A percentile compares a stretch with the other conserved stretches of the same genome.
Conservation (phyloP, 2,113 vertebrate genomes). For the Suricata suricatta region DNA sequence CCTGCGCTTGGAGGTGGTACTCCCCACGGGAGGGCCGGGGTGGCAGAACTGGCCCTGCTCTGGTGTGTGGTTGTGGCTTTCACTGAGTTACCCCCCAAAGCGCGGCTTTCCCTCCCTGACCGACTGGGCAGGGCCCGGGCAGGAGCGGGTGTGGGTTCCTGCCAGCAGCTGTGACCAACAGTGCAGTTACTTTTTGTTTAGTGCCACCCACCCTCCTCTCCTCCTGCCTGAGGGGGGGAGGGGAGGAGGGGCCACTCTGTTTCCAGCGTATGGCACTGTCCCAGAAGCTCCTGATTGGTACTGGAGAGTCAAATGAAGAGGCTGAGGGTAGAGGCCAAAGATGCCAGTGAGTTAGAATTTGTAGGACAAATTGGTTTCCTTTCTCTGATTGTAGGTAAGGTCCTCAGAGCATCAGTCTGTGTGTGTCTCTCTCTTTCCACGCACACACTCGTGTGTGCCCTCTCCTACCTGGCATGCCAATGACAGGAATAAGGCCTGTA, state of each 20-base stretch:
- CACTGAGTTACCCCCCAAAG: not conserved
- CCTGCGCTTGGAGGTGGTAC: not conserved
- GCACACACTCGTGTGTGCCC: not conserved
- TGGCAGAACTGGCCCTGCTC: not conserved
- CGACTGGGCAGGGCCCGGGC: not conserved
- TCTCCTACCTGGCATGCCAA: not conserved
- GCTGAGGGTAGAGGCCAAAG: not conserved
- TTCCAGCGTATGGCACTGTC: not conserved
- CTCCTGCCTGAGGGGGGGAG: not conserved
- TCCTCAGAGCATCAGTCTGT: not conserved
- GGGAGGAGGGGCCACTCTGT: not conserved
- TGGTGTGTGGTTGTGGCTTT: slow-evolving; percentile 13
- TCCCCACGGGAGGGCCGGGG: not conserved
- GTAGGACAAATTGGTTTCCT: not conserved
- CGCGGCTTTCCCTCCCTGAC: not conserved
- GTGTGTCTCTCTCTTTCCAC: too few relatives aligned
- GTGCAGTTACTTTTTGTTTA: slow-evolving; percentile 33
- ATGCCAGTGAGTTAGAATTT: not conserved
- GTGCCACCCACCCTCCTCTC: not conserved
- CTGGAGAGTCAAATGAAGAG: not conserved
- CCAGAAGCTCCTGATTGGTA: not conserved
- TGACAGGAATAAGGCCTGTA: not conserved
- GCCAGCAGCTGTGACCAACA: not conserved
- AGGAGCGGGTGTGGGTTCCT: not conserved
- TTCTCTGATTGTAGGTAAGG: not conserved